phyloP scores from a whole-genome alignment of 2,888 invertebrate species.

The Tipula confusa region DNA sequence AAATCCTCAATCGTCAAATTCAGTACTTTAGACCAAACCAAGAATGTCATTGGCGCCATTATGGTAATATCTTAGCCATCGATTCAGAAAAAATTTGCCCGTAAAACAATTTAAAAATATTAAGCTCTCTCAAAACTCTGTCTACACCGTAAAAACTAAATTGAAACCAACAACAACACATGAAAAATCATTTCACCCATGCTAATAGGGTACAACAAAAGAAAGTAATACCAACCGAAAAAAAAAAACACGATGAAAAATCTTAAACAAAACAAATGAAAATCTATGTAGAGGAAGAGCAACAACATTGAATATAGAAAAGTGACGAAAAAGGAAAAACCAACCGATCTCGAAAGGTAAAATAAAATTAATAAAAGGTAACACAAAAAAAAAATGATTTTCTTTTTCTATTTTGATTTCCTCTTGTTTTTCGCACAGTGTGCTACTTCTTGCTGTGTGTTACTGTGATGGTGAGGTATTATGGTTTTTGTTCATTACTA shows the following conservation, averaged over 20 bases:
- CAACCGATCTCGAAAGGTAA: neutral
- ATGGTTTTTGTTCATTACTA: neutral
- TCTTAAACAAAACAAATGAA: neutral
- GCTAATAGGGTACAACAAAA: neutral
- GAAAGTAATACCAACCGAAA: neutral
- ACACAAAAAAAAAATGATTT: neutral
- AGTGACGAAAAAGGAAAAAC: neutral
- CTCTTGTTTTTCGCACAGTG: neutral
- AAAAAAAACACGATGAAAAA: neutral
- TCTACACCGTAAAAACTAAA: neutral
- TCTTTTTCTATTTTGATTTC: neutral
- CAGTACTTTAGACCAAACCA: no score
- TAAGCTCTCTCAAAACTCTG: no score
- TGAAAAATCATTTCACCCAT: neutral
- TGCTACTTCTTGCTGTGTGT: neutral
- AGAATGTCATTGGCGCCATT: no score
- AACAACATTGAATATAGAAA: no score
- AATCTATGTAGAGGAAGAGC: neutral
- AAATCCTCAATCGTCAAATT: no score
- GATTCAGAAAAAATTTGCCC: no score
- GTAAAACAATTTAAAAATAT: no score
- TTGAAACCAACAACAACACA: neutral
- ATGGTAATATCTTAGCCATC: no score
- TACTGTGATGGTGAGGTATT: no score
- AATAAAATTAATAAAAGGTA: slow-evolving; percentile 3